These are phyloP conservation scores for Drosophila erecta DNA, from an alignment of 1,140 invertebrate species.

Conservation along the genomic window DNA sequence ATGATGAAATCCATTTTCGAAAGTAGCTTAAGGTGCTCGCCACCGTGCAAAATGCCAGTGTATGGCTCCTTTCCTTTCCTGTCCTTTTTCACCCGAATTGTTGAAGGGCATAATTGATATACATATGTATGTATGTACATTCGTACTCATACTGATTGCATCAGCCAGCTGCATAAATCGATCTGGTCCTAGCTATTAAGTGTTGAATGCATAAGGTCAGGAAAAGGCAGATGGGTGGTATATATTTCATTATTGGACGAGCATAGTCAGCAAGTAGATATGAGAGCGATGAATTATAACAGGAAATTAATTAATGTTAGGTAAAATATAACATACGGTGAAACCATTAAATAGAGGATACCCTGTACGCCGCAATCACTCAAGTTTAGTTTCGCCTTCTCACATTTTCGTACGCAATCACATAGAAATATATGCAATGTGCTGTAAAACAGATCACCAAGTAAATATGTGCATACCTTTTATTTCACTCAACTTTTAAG, in stretches of 20 bases:
- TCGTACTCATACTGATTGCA: conserved; percentile 28
- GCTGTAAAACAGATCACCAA: too few species aligned
- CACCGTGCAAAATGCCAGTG: background rate
- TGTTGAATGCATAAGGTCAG: conserved; percentile 19
- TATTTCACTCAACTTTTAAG: too few species aligned
- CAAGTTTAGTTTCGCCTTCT: background rate
- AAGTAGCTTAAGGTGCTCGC: conserved; percentile 79
- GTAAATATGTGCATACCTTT: too few species aligned
- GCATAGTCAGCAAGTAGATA: background rate
- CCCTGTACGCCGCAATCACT: conserved; percentile 15
- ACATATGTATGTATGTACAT: background rate
- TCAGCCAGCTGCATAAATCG: conserved; percentile 18
- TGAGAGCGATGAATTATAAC: conserved; percentile 30
- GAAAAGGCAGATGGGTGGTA: background rate
- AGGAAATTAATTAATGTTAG: conserved; percentile 32
- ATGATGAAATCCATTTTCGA: conserved; percentile 80
- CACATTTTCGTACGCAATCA: background rate
- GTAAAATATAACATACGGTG: conserved; percentile 22
- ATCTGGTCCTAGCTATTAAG: conserved; percentile 16
- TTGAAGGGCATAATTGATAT: conserved; percentile 44
- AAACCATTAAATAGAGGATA: conserved; percentile 23
- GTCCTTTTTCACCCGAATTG: background rate
- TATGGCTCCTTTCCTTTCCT: background rate
- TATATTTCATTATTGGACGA: conserved; percentile 17
- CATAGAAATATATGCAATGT: background rate